Evolutionary conservation across 2,888 invertebrate species (phyloP), one percentile per base, ranked within the genome.

Genomic region (Lycocerus yunnanus): DNA sequence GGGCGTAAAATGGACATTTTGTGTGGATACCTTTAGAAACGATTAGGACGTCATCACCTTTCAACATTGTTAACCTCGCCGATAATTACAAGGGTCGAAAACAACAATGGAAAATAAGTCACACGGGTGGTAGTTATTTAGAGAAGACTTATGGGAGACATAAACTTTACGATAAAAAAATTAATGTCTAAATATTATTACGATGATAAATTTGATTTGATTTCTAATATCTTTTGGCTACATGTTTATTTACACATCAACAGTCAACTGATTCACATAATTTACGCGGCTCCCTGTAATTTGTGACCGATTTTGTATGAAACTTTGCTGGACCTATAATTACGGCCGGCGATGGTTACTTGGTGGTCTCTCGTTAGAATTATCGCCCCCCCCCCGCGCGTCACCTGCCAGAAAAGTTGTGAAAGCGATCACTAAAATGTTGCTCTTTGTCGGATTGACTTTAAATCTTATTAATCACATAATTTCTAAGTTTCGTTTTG

Each of bases 321-420:
- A 63, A 63, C 61, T 63, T 63, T 0, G 16, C n/a, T 16, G 18
- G 61, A 3, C 66, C 24, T 66, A 66, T 66, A 66, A 66, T 66
- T 13, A 66, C 11, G 61, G 13, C 13, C 61, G 21, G 66, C 66
- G 10, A 66, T 66, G 27, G 66, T 66, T 14, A 21, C 24, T 66
- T 21, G 66, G 66, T 66, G 66, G 66, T 66, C 66, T n/a, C 66
- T 66, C 21, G 66, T 66, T 66, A 66, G 18, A 63, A 63, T n/a
- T 16, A 15, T 63, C 18, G 13, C 27, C 27, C 15, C 18, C 18
- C 15, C 15, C 16, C 61, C 61, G 2, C 11, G 14, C 65, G 66
- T 27, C 15, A 21, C 18, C 9, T 63, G 8, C n/a, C 18, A 16
- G 4, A n/a, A 63, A 18, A 63, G 18, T 20, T 63, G 61, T 20